phyloP scores from a whole-genome alignment of 2,113 vertebrate species.

The Struthio camelus region DNA sequence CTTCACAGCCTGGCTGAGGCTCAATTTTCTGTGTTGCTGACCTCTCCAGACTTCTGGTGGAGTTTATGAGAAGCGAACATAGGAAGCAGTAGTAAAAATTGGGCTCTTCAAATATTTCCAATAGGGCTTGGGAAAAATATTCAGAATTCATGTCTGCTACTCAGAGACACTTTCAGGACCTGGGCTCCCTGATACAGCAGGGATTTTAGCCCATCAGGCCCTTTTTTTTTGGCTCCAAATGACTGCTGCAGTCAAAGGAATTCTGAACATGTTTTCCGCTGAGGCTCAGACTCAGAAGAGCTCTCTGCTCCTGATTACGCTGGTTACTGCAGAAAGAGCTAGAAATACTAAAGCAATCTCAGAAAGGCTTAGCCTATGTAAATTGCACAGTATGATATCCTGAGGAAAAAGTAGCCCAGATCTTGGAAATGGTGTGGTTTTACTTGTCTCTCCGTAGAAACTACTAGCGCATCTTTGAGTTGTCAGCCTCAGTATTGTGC shows the following conservation, averaged over 20 bases:
- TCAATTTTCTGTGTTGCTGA: background rate
- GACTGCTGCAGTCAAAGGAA: background rate
- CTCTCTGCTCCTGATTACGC: background rate
- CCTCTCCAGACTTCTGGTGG: background rate
- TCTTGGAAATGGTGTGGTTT: background rate
- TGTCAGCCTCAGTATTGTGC: accelerated
- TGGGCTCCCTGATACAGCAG: background rate
- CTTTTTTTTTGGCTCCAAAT: background rate
- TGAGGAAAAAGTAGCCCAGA: background rate
- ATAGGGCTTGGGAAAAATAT: background rate
- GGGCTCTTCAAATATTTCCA: background rate
- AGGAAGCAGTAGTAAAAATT: background rate
- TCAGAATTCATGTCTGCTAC: background rate
- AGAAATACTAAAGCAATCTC: background rate
- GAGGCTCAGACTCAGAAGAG: background rate
- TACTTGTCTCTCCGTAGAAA: background rate
- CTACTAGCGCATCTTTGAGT: background rate
- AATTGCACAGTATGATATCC: too few species aligned
- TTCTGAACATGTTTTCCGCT: background rate
- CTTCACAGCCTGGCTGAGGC: background rate
- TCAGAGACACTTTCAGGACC: background rate
- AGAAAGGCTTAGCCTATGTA: background rate
- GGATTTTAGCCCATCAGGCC: background rate
- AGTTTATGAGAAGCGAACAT: background rate
- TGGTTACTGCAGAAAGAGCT: background rate